Evolutionary conservation across 2,888 invertebrate species (phyloP).

Genomic region (Coelopa pilipes): DNA sequence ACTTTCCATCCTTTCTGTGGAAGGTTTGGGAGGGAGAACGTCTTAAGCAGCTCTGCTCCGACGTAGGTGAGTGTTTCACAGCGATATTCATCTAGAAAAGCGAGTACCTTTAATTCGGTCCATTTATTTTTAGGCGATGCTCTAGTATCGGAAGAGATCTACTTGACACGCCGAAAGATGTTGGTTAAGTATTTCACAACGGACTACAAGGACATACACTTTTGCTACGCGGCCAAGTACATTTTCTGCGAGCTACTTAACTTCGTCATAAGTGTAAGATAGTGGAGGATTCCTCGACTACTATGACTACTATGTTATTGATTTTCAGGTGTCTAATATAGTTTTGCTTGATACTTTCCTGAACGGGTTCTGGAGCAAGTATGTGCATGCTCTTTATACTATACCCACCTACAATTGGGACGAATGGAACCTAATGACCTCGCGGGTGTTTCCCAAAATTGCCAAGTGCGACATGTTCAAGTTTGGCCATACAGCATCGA

Average conservation of each 20-base stretch:
- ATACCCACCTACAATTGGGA: conserved; percentile 59
- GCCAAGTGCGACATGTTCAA: conserved; percentile 91
- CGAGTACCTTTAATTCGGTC: not conserved
- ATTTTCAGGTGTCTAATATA: conserved; percentile 57
- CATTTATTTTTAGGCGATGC: conserved; percentile 47
- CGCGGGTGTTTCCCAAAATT: conserved; percentile 70
- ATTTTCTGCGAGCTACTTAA: conserved; percentile 80
- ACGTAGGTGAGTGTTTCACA: conserved; percentile 51
- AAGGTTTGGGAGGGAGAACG: conserved; percentile 68
- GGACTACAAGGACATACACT: conserved; percentile 59
- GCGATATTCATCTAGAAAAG: not conserved
- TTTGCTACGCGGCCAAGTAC: conserved; percentile 73
- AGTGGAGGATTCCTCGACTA: not conserved
- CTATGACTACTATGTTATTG: not conserved
- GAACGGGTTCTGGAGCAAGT: conserved; percentile 62
- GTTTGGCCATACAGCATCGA: conserved; percentile 84
- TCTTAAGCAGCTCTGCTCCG: conserved; percentile 60
- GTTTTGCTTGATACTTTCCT: conserved; percentile 59
- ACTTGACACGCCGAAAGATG: conserved; percentile 48
- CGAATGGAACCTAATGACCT: conserved; percentile 60
- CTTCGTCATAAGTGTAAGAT: conserved; percentile 77
- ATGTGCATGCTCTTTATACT: conserved; percentile 55
- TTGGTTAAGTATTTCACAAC: conserved; percentile 57
- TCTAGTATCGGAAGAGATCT: conserved; percentile 50
- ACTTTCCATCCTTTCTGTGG: conserved; percentile 63